Conservation (phyloP, 2,113 vertebrate genomes). For the Puffinus mauretanicus region DNA sequence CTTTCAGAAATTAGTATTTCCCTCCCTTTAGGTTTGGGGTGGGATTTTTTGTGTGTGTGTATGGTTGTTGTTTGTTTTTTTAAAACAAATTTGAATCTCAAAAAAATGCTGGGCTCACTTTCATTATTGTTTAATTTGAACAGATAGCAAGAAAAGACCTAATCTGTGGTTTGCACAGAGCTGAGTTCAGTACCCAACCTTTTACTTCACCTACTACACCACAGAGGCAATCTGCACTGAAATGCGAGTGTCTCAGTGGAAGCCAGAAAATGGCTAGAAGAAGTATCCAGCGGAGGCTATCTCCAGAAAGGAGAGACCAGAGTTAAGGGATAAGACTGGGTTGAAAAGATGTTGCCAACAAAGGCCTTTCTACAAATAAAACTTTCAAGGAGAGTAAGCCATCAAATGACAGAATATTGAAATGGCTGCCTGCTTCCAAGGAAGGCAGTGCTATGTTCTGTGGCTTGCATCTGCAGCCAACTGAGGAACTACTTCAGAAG, state of each 20-base stretch:
- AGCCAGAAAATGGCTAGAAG: background rate
- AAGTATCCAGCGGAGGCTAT: background rate
- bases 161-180: background rate
- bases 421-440: background rate
- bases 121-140: background rate
- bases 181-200: background rate
- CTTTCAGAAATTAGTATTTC: background rate
- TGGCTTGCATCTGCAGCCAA: background rate
- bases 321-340: background rate
- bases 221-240: background rate
- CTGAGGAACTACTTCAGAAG: background rate
- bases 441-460: background rate
- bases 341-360: background rate
- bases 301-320: background rate
- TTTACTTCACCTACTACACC: background rate
- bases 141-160: background rate
- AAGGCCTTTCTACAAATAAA: background rate
- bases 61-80: background rate
- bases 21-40: background rate
- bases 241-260: background rate
- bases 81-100: background rate
- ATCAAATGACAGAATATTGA: background rate
- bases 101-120: background rate
- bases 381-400: background rate
- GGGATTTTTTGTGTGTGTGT: no score